phyloP scores from a whole-genome alignment of 2,113 vertebrate species.

The Psilopsiagon aurifrons region DNA sequence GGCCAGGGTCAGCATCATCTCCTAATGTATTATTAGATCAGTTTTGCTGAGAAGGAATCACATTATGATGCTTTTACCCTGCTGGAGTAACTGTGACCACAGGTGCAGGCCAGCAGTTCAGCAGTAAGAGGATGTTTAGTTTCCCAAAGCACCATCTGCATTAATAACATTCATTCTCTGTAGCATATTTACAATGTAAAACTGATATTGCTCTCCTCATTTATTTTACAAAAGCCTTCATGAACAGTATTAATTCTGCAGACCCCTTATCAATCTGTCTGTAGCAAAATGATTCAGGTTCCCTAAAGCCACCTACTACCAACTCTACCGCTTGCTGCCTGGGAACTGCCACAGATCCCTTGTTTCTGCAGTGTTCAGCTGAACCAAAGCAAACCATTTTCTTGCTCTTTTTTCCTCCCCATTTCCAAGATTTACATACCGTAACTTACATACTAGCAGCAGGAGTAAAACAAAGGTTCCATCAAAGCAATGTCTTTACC shows the following conservation, averaged over 20 bases:
- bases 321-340: background rate
- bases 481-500: background rate
- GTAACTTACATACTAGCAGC: background rate
- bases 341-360: background rate
- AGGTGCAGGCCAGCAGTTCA: background rate
- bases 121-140: background rate
- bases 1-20: constrained; percentile 23
- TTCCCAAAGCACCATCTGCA: constrained; percentile 22
- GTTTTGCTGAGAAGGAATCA: background rate
- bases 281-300: background rate
- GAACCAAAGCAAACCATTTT: background rate
- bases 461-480: background rate
- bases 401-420: background rate
- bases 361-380: background rate
- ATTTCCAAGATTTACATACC: background rate
- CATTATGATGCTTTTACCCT: background rate
- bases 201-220: constrained; percentile 25
- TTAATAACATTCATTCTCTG: constrained; percentile 18
- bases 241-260: background rate
- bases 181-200: constrained; percentile 36
- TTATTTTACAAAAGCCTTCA: constrained; percentile 25
- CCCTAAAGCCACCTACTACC: background rate
- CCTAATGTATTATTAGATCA: background rate
- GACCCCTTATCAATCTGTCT: background rate
- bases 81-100: background rate